Evolutionary conservation across 2,797 vertebrate genomes (phyloP).

Genomic region (Anas capensis): DNA sequence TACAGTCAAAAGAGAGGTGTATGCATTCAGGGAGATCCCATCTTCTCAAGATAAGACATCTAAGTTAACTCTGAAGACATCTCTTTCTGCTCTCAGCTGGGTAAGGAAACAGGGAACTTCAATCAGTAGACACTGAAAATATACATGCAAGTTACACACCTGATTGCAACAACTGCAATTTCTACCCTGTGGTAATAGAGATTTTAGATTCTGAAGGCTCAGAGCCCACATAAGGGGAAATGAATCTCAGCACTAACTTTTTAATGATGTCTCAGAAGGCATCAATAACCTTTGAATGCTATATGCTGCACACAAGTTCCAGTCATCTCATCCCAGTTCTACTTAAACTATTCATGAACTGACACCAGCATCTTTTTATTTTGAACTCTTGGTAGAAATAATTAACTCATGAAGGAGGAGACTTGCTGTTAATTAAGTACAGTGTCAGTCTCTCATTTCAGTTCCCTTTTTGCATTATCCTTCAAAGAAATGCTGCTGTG

Average conservation of each 20-base stretch:
- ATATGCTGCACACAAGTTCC: neutral
- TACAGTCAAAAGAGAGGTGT: conserved; percentile 49
- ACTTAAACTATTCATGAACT: conserved; percentile 3
- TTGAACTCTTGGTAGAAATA: neutral
- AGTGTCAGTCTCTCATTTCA: neutral
- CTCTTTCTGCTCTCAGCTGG: neutral
- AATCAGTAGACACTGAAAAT: neutral
- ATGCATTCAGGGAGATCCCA: neutral
- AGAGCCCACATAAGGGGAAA: neutral
- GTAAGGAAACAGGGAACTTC: neutral
- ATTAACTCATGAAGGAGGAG: neutral
- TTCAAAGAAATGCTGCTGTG: neutral
- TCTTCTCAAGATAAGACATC: conserved; percentile 29
- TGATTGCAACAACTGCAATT: neutral
- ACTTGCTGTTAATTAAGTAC: neutral
- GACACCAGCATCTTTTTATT: neutral
- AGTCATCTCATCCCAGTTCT: neutral
- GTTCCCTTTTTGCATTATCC: neutral
- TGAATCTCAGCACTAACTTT: neutral
- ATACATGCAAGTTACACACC: neutral
- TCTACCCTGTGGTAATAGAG: neutral
- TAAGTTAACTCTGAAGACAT: neutral
- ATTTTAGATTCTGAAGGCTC: neutral
- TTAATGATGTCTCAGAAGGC: conserved; percentile 31
- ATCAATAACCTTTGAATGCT: conserved; percentile 17